Conservation (phyloP, 1,140 invertebrate genomes). For the Drosophila yakuba region DNA sequence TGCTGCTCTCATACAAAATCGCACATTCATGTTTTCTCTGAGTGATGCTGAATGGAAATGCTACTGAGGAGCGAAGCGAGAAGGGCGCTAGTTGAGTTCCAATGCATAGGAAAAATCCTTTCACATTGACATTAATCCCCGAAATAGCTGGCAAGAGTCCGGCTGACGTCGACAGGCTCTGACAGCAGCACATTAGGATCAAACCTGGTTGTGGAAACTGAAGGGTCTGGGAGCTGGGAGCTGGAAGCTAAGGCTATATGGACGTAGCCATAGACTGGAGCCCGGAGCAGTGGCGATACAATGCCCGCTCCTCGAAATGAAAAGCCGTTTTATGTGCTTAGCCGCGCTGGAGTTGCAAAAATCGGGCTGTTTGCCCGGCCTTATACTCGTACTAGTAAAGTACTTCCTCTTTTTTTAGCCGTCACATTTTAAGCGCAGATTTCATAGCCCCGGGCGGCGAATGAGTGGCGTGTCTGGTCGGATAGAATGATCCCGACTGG, state of each 20-base stretch:
- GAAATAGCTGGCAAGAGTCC: constrained; percentile 68
- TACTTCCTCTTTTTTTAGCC: constrained; percentile 1
- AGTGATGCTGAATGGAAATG: constrained; percentile 7
- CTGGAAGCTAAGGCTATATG: constrained; percentile 10
- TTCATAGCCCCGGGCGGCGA: constrained; percentile 42
- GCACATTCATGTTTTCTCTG: not conserved
- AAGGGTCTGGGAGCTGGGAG: constrained; percentile 11
- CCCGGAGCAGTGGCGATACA: constrained; percentile 1
- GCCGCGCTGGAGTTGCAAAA: constrained; percentile 26
- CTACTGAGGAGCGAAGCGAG: not conserved
- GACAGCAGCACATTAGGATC: constrained; percentile 81
- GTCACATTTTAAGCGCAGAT: constrained; percentile 43
- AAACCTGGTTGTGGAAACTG: constrained; percentile 44
- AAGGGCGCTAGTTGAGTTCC: constrained; percentile 18
- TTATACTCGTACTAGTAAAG: too few species aligned
- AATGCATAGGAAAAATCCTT: constrained; percentile 61
- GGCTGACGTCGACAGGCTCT: constrained; percentile 68
- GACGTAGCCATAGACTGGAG: constrained; percentile 2
- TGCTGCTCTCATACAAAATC: not conserved
- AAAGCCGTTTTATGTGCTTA: constrained; percentile 50
- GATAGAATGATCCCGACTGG: constrained; percentile 21
- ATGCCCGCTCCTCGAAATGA: constrained; percentile 27
- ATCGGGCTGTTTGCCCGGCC: constrained; percentile 12
- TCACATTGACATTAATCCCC: constrained; percentile 82
- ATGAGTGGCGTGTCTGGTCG: constrained; percentile 58